Evolutionary conservation across 2,888 invertebrate species (phyloP).

Genomic region (Drosophila mulleri): DNA sequence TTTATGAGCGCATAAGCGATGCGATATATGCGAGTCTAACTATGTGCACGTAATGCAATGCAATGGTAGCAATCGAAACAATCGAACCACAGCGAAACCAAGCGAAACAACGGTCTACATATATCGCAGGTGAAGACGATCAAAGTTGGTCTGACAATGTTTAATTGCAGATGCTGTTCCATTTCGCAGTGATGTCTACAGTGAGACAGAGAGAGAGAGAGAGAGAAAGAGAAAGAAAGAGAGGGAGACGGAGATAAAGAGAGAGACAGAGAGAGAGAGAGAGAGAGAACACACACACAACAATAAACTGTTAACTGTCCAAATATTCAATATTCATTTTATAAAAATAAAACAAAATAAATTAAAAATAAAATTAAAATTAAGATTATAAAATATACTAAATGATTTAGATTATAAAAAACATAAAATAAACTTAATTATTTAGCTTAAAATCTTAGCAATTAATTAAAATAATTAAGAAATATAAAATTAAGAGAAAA

Average conservation of each 20-base stretch:
- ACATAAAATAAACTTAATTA: too few relatives aligned
- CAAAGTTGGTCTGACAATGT: background rate
- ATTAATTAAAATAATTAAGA: too few relatives aligned
- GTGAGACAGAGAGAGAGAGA: background rate
- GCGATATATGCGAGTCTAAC: constrained; percentile 50
- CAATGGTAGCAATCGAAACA: constrained; percentile 54
- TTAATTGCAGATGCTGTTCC: constrained; percentile 15
- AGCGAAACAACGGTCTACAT: constrained; percentile 40
- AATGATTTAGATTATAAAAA: too few relatives aligned
- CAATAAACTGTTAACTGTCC: too few relatives aligned
- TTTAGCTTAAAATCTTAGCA: too few relatives aligned
- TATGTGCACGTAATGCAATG: constrained; percentile 56
- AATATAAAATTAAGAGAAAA: too few relatives aligned
- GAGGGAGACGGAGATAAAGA: background rate
- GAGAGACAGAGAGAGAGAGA: too few relatives aligned
- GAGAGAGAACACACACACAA: too few relatives aligned
- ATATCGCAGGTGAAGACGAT: background rate
- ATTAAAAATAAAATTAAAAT: too few relatives aligned
- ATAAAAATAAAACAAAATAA: too few relatives aligned
- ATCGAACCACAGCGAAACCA: constrained; percentile 31
- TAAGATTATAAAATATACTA: too few relatives aligned
- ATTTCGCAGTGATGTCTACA: background rate
- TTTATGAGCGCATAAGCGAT: constrained; percentile 63
- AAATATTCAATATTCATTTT: too few relatives aligned
- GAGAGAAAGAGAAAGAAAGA: background rate